phyloP scores from a whole-genome alignment of 2,797 vertebrate species.

The Cryptoblepharus egeriae region DNA sequence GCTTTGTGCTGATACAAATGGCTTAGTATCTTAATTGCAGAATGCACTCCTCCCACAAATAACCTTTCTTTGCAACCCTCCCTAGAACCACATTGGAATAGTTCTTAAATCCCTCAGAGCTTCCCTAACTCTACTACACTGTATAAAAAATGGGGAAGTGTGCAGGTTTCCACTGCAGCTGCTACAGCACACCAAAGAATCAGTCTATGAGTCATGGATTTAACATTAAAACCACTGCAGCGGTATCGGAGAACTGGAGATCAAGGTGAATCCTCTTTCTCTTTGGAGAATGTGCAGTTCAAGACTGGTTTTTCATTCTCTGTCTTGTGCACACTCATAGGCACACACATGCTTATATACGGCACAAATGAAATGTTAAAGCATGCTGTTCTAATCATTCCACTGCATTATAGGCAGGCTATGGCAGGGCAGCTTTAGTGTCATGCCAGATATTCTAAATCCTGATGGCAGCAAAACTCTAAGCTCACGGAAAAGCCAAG shows the following conservation, averaged over 20 bases:
- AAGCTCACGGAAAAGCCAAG: not conserved
- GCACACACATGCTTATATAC: not conserved
- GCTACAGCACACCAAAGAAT: not conserved
- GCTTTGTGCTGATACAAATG: not conserved
- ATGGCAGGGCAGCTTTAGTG: not conserved
- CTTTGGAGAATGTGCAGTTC: not conserved
- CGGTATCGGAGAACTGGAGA: slow-evolving; percentile 11
- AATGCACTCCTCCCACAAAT: not conserved
- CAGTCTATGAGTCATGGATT: not conserved
- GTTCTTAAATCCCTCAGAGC: not conserved
- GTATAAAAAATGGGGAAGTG: not conserved
- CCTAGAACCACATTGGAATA: not conserved
- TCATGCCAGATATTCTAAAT: not conserved
- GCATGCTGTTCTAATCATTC: not conserved
- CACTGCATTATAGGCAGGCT: not conserved
- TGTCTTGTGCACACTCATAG: no score
- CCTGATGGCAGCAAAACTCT: not conserved
- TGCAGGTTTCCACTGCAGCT: not conserved
- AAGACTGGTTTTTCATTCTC: not conserved
- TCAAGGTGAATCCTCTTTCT: not conserved
- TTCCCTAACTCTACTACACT: not conserved
- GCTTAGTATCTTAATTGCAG: not conserved
- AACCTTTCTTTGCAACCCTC: not conserved
- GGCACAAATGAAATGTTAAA: not conserved
- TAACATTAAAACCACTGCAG: not conserved